Evolutionary conservation across 2,113 vertebrate genomes (phyloP), one percentile per base, ranked within the genome.

Genomic region (Rattus rattus): DNA sequence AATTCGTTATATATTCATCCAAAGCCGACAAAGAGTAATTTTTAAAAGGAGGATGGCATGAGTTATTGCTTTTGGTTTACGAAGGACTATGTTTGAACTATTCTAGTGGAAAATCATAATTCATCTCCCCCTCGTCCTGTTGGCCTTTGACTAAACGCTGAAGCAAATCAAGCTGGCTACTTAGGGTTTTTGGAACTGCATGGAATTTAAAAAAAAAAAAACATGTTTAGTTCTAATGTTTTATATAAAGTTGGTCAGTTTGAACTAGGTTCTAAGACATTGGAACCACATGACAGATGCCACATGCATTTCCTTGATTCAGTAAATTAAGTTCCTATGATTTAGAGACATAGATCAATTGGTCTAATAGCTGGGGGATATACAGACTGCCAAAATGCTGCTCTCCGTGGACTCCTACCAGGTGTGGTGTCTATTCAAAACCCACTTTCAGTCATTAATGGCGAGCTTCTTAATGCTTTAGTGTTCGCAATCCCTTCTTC

Each of bases 201-300:
- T 63, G 81, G 33, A 92, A 97, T 96, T 90, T 91, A 92, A 97
- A 95, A 96, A 59, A 90, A 72, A 73, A 95, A 96, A 59, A 90
- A 72, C 73, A 94, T 20, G 70, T 79, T 94, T 77, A 70, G 67
- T 95, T 94, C 61, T 19, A 96, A 16, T 26, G 81, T 83, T 96
- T 94, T 70, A 79, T 56, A 91, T 59, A 97, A 95, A 70, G 94
- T 81, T 59, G 77, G 43, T 13, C 26, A 90, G 61, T 88, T 95
- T 94, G 24, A 92, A 96, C 22, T 85, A 94, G 90, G 84, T 54
- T 36, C 54, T 79, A 83, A 97, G 28, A 91, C 72, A 54, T 81
- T 85, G 77, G 76, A 33, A 75, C 13, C 52, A 69, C 52, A 94
- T 61, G n/a, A 83, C 9, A 85, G 52, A 92, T 5, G 73, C 90